phyloP scores from a whole-genome alignment of 2,113 vertebrate genomes.

The Spea multiplicata region DNA sequence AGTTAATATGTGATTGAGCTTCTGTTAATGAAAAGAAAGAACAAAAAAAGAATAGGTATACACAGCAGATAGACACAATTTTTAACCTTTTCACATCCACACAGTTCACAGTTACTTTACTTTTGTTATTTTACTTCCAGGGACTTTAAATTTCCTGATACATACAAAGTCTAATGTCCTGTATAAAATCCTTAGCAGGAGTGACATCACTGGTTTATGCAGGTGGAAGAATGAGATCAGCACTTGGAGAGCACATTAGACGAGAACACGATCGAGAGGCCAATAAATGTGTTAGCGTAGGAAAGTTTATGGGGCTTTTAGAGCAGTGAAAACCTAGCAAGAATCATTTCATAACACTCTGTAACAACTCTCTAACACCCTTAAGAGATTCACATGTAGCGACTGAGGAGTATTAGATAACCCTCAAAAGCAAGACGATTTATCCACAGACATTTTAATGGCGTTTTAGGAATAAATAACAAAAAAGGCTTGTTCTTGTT shows the following conservation, averaged over 20 bases:
- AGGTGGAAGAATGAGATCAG: constrained; percentile 39
- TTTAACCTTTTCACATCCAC: too few relatives aligned
- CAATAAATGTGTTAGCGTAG: not conserved
- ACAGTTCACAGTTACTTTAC: too few relatives aligned
- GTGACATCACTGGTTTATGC: constrained; percentile 32
- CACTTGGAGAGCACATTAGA: constrained; percentile 22
- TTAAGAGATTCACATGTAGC: not conserved
- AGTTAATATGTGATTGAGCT: too few relatives aligned
- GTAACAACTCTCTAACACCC: not conserved
- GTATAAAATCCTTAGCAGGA: not conserved
- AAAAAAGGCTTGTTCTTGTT: too few relatives aligned
- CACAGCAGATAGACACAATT: too few relatives aligned
- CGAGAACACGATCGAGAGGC: constrained; percentile 6
- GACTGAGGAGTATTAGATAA: not conserved
- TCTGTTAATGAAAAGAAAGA: too few relatives aligned
- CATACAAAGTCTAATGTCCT: not conserved
- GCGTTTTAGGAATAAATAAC: too few relatives aligned
- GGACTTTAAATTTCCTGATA: not conserved
- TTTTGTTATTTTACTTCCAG: not conserved
- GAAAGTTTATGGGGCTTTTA: not conserved
- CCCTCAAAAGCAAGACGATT: too few relatives aligned
- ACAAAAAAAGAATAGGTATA: too few relatives aligned
- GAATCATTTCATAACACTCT: not conserved
- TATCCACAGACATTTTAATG: too few relatives aligned
- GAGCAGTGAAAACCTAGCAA: constrained; percentile 1